phyloP scores from a whole-genome alignment of 2,113 vertebrate genomes.

The pig (Sus scrofa) region T2T-Sscrofa CM000814.6:10581501-10582000 shows the following conservation, averaged over 20 bases:
- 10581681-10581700: background rate
- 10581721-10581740: background rate
- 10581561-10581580: background rate
- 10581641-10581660: background rate
- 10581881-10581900: background rate
- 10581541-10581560: background rate
- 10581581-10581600: background rate
- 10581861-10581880: background rate
- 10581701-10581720: background rate
- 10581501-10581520: background rate
- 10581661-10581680: background rate
- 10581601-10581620: background rate
- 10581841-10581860: background rate
- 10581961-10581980: background rate
- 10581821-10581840: background rate
- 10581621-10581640: background rate
- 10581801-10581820: background rate
- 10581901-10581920: conserved; percentile 62
- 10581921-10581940: background rate
- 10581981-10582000: background rate
- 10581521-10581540: background rate
- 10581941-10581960: background rate
- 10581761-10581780: background rate
- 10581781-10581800: background rate
- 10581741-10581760: no score